Evolutionary conservation across 2,888 invertebrate genomes (phyloP).

Genomic region (Cheilosia vulpina): DNA sequence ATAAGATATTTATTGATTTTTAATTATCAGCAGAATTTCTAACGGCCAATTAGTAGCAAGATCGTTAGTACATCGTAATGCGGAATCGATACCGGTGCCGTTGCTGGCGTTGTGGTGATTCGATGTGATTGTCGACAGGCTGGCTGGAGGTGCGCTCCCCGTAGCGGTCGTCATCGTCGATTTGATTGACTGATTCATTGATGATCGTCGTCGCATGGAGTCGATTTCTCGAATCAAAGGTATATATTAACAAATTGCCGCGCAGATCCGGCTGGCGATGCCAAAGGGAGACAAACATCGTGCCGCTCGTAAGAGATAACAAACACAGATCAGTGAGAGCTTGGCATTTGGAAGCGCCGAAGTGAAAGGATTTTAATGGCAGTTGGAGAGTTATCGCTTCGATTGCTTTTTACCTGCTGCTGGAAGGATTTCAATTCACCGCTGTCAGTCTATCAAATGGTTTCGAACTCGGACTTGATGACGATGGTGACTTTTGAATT

Average conservation of each 20-base stretch:
- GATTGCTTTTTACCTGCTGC: slow-evolving; percentile 20
- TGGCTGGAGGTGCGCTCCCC: slow-evolving; percentile 18
- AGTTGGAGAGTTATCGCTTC: slow-evolving; percentile 27
- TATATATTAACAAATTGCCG: slow-evolving; percentile 49
- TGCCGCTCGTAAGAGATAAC: slow-evolving; percentile 37
- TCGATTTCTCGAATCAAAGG: slow-evolving; percentile 25
- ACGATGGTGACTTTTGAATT: slow-evolving; percentile 26
- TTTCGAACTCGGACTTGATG: slow-evolving; percentile 11
- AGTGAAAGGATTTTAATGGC: slow-evolving; percentile 65
- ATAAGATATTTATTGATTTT: slow-evolving; percentile 64
- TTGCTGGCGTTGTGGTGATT: slow-evolving; percentile 5
- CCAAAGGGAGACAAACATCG: slow-evolving; percentile 23
- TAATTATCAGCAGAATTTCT: slow-evolving; percentile 57
- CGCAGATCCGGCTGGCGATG: neutral
- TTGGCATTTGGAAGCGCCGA: slow-evolving; percentile 42
- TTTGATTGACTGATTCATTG: slow-evolving; percentile 68
- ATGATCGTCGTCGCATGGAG: slow-evolving; percentile 35
- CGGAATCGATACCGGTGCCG: slow-evolving; percentile 1
- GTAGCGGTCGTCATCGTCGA: slow-evolving; percentile 25
- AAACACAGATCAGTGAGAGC: slow-evolving; percentile 23
- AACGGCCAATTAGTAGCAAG: slow-evolving; percentile 60
- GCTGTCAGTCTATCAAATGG: slow-evolving; percentile 23
- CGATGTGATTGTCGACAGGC: slow-evolving; percentile 31
- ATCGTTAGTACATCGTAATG: slow-evolving; percentile 44
- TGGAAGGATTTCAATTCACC: slow-evolving; percentile 24